phyloP scores from a whole-genome alignment of 2,113 vertebrate genomes.

The Boulengeromyrus knoepffleri region DNA sequence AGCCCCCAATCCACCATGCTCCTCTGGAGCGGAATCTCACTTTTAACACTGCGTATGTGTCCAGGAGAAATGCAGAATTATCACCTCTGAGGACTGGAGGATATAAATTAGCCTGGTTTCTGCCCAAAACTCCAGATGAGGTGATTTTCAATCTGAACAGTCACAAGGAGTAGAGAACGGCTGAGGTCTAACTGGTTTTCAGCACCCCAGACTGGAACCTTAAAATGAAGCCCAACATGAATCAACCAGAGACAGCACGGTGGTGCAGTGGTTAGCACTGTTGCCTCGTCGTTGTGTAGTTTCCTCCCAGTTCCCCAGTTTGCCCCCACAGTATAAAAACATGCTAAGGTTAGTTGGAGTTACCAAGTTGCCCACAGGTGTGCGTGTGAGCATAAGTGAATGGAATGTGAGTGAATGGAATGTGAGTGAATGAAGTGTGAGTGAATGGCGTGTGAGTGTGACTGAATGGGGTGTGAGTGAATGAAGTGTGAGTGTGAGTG shows the following conservation, averaged over 20 bases:
- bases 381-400: too few relatives aligned
- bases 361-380: not conserved
- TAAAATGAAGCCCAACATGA: not conserved
- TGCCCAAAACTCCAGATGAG: not conserved
- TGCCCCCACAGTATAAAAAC: too few relatives aligned
- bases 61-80: not conserved
- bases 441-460: too few relatives aligned
- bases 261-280: not conserved
- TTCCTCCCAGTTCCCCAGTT: not conserved
- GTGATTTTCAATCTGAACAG: not conserved
- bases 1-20: not conserved
- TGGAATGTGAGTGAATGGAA: too few relatives aligned
- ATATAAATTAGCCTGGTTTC: not conserved
- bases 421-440: too few relatives aligned
- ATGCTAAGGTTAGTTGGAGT: too few relatives aligned
- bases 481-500: too few relatives aligned
- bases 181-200: not conserved
- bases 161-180: not conserved
- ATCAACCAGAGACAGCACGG: not conserved
- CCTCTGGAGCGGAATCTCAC: not conserved
- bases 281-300: not conserved
- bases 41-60: not conserved
- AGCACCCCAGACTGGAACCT: not conserved
- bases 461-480: too few relatives aligned
- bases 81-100: not conserved